Conservation (phyloP, 2,888 invertebrate species). For the Magallana nippona region DNA sequence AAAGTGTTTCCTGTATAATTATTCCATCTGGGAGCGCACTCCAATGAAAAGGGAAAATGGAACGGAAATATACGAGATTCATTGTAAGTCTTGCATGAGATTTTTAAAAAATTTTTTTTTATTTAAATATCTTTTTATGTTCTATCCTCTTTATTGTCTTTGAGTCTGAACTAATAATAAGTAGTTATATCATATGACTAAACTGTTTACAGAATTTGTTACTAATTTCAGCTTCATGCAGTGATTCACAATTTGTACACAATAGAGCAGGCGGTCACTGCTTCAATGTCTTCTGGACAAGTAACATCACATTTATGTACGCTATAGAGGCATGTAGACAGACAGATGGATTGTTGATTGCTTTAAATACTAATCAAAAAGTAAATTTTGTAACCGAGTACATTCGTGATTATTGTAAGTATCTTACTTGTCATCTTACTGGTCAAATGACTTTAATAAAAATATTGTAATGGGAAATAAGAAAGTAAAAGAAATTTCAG, state of each 20-base stretch:
- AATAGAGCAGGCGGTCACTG: not conserved
- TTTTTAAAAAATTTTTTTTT: not conserved
- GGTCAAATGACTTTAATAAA: too few relatives aligned
- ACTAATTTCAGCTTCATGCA: not conserved
- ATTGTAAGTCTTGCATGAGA: not conserved
- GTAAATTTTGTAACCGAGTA: not conserved
- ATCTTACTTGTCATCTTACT: too few relatives aligned
- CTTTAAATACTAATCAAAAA: slow-evolving; percentile 3
- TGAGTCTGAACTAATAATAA: too few relatives aligned
- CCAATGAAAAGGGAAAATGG: not conserved
- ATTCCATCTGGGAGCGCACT: not conserved
- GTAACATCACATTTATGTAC: not conserved
- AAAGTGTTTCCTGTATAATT: slow-evolving; percentile 3
- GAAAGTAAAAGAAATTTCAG: too few relatives aligned
- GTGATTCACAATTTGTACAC: not conserved
- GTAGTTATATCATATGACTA: too few relatives aligned
- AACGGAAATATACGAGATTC: not conserved
- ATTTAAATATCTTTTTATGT: not conserved
- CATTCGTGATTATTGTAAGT: not conserved
- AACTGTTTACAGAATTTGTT: not conserved
- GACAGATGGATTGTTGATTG: not conserved
- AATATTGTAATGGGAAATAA: too few relatives aligned
- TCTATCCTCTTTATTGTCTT: not conserved
- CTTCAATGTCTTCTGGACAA: not conserved
- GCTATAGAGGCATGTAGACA: not conserved